Evolutionary conservation across 2,113 vertebrate species (phyloP), one percentile per base, ranked within the genome.

Genomic region (Tapirus terrestris): DNA sequence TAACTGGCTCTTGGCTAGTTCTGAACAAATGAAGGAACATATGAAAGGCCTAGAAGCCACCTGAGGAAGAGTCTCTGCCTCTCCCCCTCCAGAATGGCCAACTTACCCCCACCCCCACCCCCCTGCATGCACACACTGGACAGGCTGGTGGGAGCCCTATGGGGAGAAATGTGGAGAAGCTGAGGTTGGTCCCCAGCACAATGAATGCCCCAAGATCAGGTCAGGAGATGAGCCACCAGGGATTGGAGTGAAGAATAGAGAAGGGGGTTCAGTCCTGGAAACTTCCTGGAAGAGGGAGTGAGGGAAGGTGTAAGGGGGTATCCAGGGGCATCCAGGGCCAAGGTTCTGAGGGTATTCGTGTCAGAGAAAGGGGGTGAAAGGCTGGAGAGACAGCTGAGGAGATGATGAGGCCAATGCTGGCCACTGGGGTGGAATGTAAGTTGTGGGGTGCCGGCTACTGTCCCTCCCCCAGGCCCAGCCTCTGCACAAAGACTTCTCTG

Each of bases 401-500:
- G 61, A 63, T 5, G 51, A 67, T 1, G 91, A 43, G 31, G 58
- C 17, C 17, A 2, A n/a, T 70, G 36, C 20, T 8, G 53, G 58
- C 79, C 39, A 29, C 20, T 0, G 36, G 51, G 60, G 21, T 72
- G 88, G 84, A 60, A 4, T 70, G 94, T 16, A 11, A 36, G 86
- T 2, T 1, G n/a, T 1, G 13, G 75, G 20, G 20, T 33, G 76
- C 75, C 1, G 0, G 8, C 87, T n/a, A 4, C 77, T 0, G 0
- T 68, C 90, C 84, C 29, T 29, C 45, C 89, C 65, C 94, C 80
- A 12, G 16, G 48, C 60, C 58, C 77, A 61, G 84, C 65, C 81
- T 89, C 67, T 36, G 65, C 75, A 97, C 98, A 98, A 97, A 97
- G 96, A 14, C 72, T 48, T 85, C 96, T 98, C 81, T 97, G 80